Evolutionary conservation across 1,140 invertebrate species (phyloP).

Genomic region (Drosophila insularis): DNA sequence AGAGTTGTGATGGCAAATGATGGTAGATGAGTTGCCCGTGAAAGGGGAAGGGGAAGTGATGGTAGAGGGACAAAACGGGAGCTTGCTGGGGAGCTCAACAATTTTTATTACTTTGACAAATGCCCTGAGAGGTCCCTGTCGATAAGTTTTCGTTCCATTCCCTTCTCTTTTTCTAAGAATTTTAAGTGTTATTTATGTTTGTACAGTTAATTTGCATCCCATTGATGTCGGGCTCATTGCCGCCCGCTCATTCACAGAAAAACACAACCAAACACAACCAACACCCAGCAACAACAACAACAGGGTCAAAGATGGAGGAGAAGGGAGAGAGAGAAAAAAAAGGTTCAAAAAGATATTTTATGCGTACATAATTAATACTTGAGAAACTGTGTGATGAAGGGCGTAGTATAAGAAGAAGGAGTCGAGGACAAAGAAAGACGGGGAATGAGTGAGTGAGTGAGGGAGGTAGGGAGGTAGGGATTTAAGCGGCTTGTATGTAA

Average conservation of each 20-base stretch:
- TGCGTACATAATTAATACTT: slow-evolving; percentile 80
- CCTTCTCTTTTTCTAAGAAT: slow-evolving; percentile 61
- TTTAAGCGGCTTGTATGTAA: slow-evolving; percentile 52
- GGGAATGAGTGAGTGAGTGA: not conserved
- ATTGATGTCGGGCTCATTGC: slow-evolving; percentile 60
- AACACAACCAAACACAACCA: not conserved
- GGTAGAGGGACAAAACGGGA: not conserved
- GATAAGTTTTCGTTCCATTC: slow-evolving; percentile 10
- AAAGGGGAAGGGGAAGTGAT: not conserved
- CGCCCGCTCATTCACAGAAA: slow-evolving; percentile 55
- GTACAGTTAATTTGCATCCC: slow-evolving; percentile 80
- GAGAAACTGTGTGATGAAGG: slow-evolving; percentile 20
- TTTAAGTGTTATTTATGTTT: slow-evolving; percentile 80
- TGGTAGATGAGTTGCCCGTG: no score
- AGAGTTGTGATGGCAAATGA: slow-evolving; percentile 15
- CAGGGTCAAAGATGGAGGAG: slow-evolving; percentile 37
- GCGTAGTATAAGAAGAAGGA: not conserved
- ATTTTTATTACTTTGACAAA: slow-evolving; percentile 80
- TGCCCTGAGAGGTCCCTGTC: slow-evolving; percentile 28
- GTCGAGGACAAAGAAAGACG: not conserved
- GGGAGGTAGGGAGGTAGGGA: slow-evolving; percentile 1
- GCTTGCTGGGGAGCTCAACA: slow-evolving; percentile 50
- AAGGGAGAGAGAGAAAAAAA: slow-evolving; percentile 32
- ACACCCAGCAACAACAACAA: not conserved
- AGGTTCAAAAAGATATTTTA: slow-evolving; percentile 78